Base-by-base conservation (phyloP, 2,797 vertebrate genomes). In the Peromyscus attwateri region DNA sequence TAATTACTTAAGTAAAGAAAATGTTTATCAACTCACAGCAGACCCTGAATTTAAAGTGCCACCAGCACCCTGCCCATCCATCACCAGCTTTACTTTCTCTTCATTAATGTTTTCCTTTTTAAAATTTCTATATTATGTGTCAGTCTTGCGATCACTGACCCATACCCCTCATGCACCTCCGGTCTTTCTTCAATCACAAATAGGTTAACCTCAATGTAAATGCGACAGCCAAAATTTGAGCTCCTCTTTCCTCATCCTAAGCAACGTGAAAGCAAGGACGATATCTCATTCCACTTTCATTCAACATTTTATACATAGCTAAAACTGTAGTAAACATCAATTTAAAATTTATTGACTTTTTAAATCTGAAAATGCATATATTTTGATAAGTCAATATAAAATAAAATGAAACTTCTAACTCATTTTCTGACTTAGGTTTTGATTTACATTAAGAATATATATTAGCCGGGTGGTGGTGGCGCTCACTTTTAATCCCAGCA, bases 371-470 rank as follows among this genome's bases (percentile, higher is more conserved):
- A 87, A 90, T 66, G 19, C 92, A 87, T 83, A 46, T 70, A 37
- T 68, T 64, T 55, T 82, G 75, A 34, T 80, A 77, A 13, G 13
- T 94, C 21, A 92, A 89, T 31, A 68, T 71, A 87, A 16, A 87
- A 43, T 89, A 21, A 87, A 97, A 81, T 88, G 2, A 95, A 90
- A 87, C 43, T 93, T 79, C 68, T 29, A 14, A 40, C 71, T 40
- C 77, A 49, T 75, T 92, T 92, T 79, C 43, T 29, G 34, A 25
- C 76, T 80, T 75, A 85, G 70, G 73, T 55, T 70, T 4, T 34
- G 85, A 31, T 1, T 64, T 75, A 2, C 0, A 94, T 91, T 87
- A 96, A 89, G 6, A 6, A 77, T 71, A 37, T 52, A 52, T 52
- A 52, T 13, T 13, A 52, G 52, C 52, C 11, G 12, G 13, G 13